Percentiles rank a stretch among this genome's conserved stretches.
These are phyloP conservation scores for Heptranchias perlo DNA, from an alignment of 2,113 vertebrate species.

Conservation along the genomic window DNA sequence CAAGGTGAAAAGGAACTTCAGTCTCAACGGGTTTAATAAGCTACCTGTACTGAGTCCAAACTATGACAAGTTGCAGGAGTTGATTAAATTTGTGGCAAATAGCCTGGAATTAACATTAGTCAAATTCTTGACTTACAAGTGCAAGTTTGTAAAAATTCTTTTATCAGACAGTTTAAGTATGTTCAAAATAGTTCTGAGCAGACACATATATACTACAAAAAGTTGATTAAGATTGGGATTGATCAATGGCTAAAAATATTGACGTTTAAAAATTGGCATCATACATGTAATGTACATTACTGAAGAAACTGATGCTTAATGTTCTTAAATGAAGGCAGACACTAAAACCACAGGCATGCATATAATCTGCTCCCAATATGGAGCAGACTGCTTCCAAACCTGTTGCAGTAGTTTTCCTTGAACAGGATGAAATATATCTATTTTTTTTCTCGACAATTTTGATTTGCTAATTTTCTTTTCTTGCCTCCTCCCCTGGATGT, in stretches of 20 bases:
- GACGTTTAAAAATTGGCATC: not conserved
- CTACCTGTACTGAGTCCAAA: not conserved
- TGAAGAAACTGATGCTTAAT: slow-evolving; percentile 14
- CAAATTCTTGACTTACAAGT: not conserved
- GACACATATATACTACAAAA: not conserved
- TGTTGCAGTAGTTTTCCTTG: slow-evolving; percentile 6
- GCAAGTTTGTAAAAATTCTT: not conserved
- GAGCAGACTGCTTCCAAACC: not conserved
- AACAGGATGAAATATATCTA: not conserved
- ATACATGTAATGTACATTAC: not conserved
- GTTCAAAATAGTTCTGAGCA: not conserved
- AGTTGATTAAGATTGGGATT: not conserved
- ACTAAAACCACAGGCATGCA: slow-evolving; percentile 9
- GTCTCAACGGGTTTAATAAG: not conserved
- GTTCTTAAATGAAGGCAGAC: slow-evolving; percentile 25
- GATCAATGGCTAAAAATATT: not conserved
- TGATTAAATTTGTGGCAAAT: not conserved
- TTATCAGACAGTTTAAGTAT: not conserved
- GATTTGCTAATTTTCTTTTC: not conserved
- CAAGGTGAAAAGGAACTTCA: not conserved
- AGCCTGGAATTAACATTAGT: not conserved
- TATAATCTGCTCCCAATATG: slow-evolving; percentile 33
- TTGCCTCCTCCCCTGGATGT: not conserved
- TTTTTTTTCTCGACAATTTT: not conserved
- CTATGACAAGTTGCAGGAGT: not conserved